These are phyloP conservation scores for Phymatocera aterrima DNA, from an alignment of 2,888 invertebrate genomes.

Conservation along the genomic window DNA sequence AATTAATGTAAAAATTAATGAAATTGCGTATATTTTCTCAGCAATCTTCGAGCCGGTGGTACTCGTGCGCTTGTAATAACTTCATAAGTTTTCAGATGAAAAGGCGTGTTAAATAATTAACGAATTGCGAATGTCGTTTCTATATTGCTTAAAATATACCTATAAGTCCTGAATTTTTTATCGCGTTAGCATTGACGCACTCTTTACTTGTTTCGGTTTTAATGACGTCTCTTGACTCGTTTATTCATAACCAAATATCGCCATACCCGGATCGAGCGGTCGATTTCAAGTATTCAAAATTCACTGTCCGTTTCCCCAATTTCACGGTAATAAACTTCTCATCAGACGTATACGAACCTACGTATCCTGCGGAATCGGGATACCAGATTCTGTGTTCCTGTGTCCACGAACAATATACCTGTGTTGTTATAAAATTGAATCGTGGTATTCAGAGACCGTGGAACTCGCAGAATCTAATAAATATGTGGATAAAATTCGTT, in stretches of 20 bases:
- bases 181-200: constrained; percentile 10
- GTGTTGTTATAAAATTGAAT: constrained; percentile 23
- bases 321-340: constrained; percentile 25
- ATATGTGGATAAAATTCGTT: neutral
- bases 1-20: too few species aligned
- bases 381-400: neutral
- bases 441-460: neutral
- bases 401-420: too few species aligned
- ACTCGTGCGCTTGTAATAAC: neutral
- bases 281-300: constrained; percentile 17
- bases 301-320: constrained; percentile 32
- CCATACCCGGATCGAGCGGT: constrained; percentile 2
- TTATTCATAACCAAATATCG: constrained; percentile 24
- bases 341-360: neutral
- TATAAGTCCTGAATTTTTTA: constrained; percentile 5
- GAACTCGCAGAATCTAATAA: constrained; percentile 5
- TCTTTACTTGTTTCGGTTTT: constrained; percentile 28
- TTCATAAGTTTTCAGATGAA: neutral
- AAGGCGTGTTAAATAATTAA: constrained; percentile 5
- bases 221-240: constrained; percentile 29
- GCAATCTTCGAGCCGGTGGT: neutral
- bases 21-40: too few species aligned
- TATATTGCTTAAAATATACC: constrained; percentile 1
- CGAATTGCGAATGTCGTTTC: neutral
- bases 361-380: neutral